Base-by-base conservation (phyloP, 2,888 invertebrate genomes). In the Dynastes hyllus region DNA sequence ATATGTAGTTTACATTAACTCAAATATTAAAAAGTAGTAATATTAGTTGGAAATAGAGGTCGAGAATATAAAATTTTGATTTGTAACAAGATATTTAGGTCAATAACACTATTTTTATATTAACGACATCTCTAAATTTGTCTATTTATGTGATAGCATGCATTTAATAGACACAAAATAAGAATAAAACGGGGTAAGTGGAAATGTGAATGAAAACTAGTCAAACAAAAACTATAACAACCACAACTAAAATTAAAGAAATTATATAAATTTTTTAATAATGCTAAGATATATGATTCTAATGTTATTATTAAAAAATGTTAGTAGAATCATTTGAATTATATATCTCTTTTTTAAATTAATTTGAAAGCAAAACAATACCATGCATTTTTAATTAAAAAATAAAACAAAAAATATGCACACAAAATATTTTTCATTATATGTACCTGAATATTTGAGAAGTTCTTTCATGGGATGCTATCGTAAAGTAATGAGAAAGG, bases 371-470 rank as follows among this genome's bases (percentile, higher is more conserved):
- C 63, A 32, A 32, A 63, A 66, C 45, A 63, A 66, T 2, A 37
- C 32, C 51, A 51, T 69, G 69, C 69, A 69, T 51, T 69, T 51
- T 51, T 58, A 73, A 73, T 40, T 32, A 29, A 16, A 58, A 65
- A 76, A 50, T n/a, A 45, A 76, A 40, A 22, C 45, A 16, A 63
- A 63, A 45, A 61, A 61, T 32, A 29, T 63, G 22, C 67, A 69
- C 69, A 69, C 69, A 69, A 69, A 50, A 13, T 11, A 45, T 66
- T 16, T 32, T 66, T 66, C 13, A 16, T n/a, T 37, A 66, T 37
- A 66, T 66, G 37, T 69, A 69, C 65, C 65, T 63, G 50, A 9
- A 40, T 3, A 73, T 32, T 63, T 11, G 4, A 27, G 9, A 32
- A 32, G 63, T 58, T 73, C 71, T 32, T 37, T 71, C 32, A 32